These are phyloP conservation scores for Grammomys dolichurus DNA, from an alignment of 2,113 vertebrate species.

Conservation along the genomic window DNA sequence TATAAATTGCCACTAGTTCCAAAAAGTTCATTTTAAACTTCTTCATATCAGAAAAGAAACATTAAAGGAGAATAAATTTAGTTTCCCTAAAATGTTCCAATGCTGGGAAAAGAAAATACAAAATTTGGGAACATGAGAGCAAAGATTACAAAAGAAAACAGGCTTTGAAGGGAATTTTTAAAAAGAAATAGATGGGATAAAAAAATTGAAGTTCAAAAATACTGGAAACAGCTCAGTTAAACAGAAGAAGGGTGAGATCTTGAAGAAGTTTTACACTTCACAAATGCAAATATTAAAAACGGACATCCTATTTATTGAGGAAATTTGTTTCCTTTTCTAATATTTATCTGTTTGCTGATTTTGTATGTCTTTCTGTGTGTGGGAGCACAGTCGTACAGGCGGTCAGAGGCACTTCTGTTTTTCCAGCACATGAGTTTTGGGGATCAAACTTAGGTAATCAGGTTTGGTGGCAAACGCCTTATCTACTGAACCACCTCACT, in stretches of 20 bases:
- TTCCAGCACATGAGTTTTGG: neutral
- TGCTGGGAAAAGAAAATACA: slow-evolving; percentile 7
- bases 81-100: slow-evolving; percentile 20
- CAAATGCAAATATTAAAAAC: neutral
- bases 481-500: neutral
- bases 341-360: neutral
- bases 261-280: neutral
- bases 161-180: neutral
- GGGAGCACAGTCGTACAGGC: neutral
- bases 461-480: neutral
- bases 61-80: slow-evolving; percentile 40
- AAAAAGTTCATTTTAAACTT: slow-evolving; percentile 43
- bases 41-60: slow-evolving; percentile 33
- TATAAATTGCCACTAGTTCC: slow-evolving; percentile 30
- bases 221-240: neutral
- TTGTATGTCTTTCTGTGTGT: too few relatives aligned
- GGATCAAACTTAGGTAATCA: neutral
- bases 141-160: slow-evolving; percentile 23
- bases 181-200: slow-evolving; percentile 3
- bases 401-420: neutral
- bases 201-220: neutral
- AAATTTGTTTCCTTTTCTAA: neutral
- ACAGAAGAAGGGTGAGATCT: neutral
- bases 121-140: neutral
- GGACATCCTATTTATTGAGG: neutral